Evolutionary conservation across 1,140 invertebrate genomes (phyloP).

Genomic region (Bombus breviceps): DNA sequence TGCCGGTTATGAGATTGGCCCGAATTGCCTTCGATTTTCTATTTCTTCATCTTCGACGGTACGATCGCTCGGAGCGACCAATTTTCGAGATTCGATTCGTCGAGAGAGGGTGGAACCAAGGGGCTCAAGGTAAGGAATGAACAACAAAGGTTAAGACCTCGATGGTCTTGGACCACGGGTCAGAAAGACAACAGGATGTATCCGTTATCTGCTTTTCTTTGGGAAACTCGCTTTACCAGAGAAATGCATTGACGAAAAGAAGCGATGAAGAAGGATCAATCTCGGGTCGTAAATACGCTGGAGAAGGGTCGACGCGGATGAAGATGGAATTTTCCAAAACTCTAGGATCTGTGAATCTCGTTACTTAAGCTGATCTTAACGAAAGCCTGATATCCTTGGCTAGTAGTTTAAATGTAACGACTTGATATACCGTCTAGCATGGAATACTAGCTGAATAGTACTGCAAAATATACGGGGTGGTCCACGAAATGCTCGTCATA

Average conservation of each 20-base stretch:
- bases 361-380: not conserved
- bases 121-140: not conserved
- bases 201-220: not conserved
- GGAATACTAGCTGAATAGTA: not conserved
- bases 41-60: conserved; percentile 3
- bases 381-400: not conserved
- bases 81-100: not conserved
- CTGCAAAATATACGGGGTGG: not conserved
- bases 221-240: conserved; percentile 23
- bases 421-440: not conserved
- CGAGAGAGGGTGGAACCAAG: not conserved
- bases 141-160: not conserved
- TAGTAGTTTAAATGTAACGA: not conserved
- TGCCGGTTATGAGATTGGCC: not conserved
- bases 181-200: not conserved
- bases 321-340: not conserved
- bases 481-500: not conserved
- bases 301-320: not conserved
- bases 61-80: not conserved
- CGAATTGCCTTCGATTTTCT: not conserved
- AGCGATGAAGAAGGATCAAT: not conserved
- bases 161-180: not conserved
- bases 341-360: not conserved
- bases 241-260: conserved; percentile 17
- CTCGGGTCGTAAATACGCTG: not conserved